These are phyloP conservation scores for Sphaerodactylus townsendi DNA, from an alignment of 2,113 vertebrate species.

Conservation along the genomic window DNA sequence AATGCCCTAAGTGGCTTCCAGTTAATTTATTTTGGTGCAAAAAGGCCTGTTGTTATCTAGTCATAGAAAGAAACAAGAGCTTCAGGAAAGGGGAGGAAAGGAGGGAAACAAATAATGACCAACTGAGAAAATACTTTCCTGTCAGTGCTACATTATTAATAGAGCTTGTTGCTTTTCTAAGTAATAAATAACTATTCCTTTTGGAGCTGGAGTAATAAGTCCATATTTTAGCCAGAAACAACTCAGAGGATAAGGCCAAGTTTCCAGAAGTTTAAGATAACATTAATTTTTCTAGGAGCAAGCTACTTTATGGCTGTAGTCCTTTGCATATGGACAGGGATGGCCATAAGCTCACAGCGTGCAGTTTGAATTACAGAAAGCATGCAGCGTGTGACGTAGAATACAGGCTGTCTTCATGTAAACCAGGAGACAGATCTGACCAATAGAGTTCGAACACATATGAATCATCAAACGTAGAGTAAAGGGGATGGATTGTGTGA, in stretches of 20 bases:
- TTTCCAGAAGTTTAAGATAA: slow-evolving; percentile 46
- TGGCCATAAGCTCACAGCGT: no score
- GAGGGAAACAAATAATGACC: slow-evolving; percentile 14
- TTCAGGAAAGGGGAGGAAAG: slow-evolving; percentile 8
- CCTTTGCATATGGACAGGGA: no score
- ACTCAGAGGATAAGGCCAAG: slow-evolving; percentile 51
- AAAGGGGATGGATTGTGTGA: no score
- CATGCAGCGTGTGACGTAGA: no score
- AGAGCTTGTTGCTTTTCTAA: slow-evolving; percentile 17
- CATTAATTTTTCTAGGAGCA: no score
- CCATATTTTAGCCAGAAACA: slow-evolving; percentile 47
- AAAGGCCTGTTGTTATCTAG: slow-evolving; percentile 36
- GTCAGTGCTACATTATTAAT: slow-evolving; percentile 56
- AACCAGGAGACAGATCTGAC: no score
- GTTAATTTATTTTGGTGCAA: slow-evolving; percentile 35
- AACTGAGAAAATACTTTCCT: slow-evolving; percentile 53
- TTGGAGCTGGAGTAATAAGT: slow-evolving; percentile 28
- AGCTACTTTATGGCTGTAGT: no score
- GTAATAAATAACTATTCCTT: slow-evolving; percentile 57
- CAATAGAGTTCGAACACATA: no score
- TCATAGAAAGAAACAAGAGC: slow-evolving; percentile 45
- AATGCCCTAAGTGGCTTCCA: not conserved
- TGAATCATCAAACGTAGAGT: no score
- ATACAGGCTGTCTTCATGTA: no score
- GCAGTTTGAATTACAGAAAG: no score